phyloP scores from a whole-genome alignment of 2,113 vertebrate species.

The Paraplagusia blochii region DNA sequence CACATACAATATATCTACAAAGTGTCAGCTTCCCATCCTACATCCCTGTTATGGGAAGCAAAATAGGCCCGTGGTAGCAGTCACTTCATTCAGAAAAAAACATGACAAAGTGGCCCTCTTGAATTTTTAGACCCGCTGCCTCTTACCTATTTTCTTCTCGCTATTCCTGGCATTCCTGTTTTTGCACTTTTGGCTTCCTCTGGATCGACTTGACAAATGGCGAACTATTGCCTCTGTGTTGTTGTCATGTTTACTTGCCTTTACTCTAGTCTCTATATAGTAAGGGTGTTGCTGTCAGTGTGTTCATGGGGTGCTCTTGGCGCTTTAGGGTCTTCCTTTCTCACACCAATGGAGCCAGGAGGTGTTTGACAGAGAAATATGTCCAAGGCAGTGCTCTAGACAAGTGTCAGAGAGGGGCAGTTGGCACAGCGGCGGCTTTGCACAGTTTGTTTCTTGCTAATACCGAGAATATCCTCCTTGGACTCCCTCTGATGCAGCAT shows the following conservation, averaged over 20 bases:
- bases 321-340: slow-evolving; percentile 34
- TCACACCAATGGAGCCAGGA: slow-evolving; percentile 23
- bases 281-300: slow-evolving; percentile 20
- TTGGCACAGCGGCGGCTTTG: slow-evolving; percentile 29
- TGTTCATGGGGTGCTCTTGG: slow-evolving; percentile 12
- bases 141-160: slow-evolving; percentile 50
- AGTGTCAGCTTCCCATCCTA: slow-evolving; percentile 28
- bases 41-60: slow-evolving; percentile 28
- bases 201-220: slow-evolving; percentile 55
- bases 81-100: slow-evolving; percentile 21
- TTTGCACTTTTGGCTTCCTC: slow-evolving; percentile 47
- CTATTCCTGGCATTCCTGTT: slow-evolving; percentile 68
- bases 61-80: slow-evolving; percentile 23
- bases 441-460: slow-evolving; percentile 50
- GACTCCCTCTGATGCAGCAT: slow-evolving; percentile 54
- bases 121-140: slow-evolving; percentile 26
- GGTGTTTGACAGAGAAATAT: slow-evolving; percentile 31
- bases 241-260: slow-evolving; percentile 50
- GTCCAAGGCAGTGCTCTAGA: slow-evolving; percentile 15
- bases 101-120: slow-evolving; percentile 27
- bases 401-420: slow-evolving; percentile 20
- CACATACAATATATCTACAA: slow-evolving; percentile 31
- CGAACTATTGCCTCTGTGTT: slow-evolving; percentile 37
- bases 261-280: slow-evolving; percentile 45
- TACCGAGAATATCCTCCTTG: slow-evolving; percentile 52